phyloP scores from a whole-genome alignment of 2,888 invertebrate genomes.

The Hipparchia semele region DNA sequence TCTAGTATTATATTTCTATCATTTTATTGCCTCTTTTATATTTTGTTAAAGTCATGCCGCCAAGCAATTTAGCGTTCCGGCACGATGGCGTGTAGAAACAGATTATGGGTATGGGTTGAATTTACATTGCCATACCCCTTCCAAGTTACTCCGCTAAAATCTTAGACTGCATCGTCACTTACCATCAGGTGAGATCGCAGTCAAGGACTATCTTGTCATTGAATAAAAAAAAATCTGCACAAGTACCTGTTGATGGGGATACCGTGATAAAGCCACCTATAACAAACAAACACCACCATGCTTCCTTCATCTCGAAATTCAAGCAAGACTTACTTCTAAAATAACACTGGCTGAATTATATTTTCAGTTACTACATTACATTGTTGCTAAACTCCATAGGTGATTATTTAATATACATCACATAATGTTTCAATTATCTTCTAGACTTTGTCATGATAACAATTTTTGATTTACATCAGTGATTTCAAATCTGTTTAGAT shows the following conservation, averaged over 20 bases:
- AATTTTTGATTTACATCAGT: neutral
- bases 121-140: too few species aligned
- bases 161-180: too few species aligned
- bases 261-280: neutral
- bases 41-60: too few species aligned
- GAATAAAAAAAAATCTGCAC: neutral
- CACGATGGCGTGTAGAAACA: too few species aligned
- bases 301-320: neutral
- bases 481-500: neutral
- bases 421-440: neutral
- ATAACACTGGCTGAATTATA: neutral
- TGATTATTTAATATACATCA: neutral
- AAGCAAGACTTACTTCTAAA: neutral
- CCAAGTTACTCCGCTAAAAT: too few species aligned
- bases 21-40: too few species aligned
- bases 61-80: too few species aligned
- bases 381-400: conserved; percentile 8
- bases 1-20: too few species aligned
- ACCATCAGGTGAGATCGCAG: too few species aligned
- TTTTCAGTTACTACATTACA: neutral
- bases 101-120: too few species aligned
- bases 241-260: neutral
- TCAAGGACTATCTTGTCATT: too few species aligned
- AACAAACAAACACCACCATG: neutral
- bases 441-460: neutral